These are phyloP conservation scores for Nerophis lumbriciformis DNA, from an alignment of 2,113 vertebrate genomes.

Conservation along the genomic window DNA sequence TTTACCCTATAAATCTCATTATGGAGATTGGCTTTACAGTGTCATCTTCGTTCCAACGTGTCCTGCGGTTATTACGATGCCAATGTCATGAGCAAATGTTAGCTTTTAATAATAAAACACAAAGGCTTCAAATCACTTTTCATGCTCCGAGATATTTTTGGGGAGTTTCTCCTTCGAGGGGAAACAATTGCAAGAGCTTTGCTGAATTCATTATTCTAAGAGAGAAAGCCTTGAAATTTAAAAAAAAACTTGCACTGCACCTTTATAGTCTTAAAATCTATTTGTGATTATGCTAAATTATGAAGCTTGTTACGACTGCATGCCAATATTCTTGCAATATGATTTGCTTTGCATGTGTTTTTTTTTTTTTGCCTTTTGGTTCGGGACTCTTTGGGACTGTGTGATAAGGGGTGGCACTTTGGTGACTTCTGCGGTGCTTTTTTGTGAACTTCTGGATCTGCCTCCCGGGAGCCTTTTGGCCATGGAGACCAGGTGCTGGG, in stretches of 20 bases:
- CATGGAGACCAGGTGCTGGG: too few species aligned
- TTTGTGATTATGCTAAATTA: not conserved
- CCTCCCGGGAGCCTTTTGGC: too few species aligned
- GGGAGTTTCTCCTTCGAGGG: conserved; percentile 43
- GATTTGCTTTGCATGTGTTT: too few species aligned
- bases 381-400: too few species aligned
- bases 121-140: conserved; percentile 51
- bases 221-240: conserved; percentile 16
- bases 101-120: conserved; percentile 66
- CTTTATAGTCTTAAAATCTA: not conserved
- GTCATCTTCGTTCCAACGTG: conserved; percentile 50
- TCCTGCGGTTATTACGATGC: conserved; percentile 58
- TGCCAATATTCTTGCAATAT: too few species aligned
- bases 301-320: not conserved
- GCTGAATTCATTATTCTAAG: conserved; percentile 49
- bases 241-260: conserved; percentile 10
- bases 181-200: conserved; percentile 44
- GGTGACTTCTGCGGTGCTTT: too few species aligned
- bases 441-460: too few species aligned
- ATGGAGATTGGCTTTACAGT: conserved; percentile 51
- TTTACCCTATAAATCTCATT: conserved; percentile 54
- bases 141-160: conserved; percentile 55
- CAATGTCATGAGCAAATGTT: conserved; percentile 61
- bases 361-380: too few species aligned
- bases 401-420: too few species aligned